Base-by-base conservation (phyloP, 2,888 invertebrate species). In the Trichacis sp. region DNA sequence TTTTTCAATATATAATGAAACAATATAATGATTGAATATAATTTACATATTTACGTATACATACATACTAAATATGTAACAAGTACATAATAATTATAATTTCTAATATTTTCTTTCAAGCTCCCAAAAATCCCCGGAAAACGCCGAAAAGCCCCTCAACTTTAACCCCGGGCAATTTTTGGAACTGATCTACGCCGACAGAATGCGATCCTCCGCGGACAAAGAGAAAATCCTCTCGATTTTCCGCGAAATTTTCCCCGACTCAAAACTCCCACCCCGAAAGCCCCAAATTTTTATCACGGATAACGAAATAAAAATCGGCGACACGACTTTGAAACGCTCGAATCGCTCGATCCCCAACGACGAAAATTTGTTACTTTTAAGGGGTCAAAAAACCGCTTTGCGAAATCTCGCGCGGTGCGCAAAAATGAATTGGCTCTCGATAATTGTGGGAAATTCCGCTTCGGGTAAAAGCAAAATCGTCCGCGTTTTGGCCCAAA, bases 391-490 rank as follows among this genome's bases (percentile, higher is more conserved):
- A 81, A 79, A 91, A 53, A 85, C 89, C 4, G 85, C 88, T 2
- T 82, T 98, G 29, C 93, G 94, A 81, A 92, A 93, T 55, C 84
- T 99, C 54, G 90, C 93, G 14, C 93, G 94, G 73, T 96, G 96
- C 83, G 89, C 97, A 4, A 89, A 93, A 74, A 92, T 95, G 91
- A 93, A 94, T 78, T 98, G 98, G 94, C 91, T 98, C 84, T 87
- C 95, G 0, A 92, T 99, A 76, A 83, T 97, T 80, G 94, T 92
- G 63, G 96, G 96, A 3, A 87, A 89, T 17, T 87, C 91, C 4
- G 91, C 92, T 29, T 88, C 90, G 68, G 95, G 96, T 0, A 97
- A 97, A 86, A 93, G 92, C 57, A 89, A 90, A 74, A 82, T 93
- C 4, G 90, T 96, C 18, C 90, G 91, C 80, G 87, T 92, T 46